Percentiles rank a stretch among this genome's conserved stretches.
Conservation (phyloP, 2,888 invertebrate genomes). For the Amphimallon solstitiale region DNA sequence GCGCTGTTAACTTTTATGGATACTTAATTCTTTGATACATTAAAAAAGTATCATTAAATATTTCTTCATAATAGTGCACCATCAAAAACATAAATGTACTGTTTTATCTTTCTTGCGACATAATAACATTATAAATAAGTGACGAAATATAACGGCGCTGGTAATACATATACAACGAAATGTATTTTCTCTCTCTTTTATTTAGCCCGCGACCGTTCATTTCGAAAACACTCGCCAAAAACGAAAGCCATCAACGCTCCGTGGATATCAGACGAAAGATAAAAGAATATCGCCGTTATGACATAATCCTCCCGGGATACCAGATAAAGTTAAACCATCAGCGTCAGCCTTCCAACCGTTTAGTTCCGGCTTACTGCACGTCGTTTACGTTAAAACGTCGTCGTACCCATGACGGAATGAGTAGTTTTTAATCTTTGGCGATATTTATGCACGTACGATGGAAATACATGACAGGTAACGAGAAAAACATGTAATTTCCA, state of each 20-base stretch:
- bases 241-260: background rate
- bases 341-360: background rate
- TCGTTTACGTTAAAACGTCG: background rate
- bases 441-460: too few species aligned
- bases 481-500: too few species aligned
- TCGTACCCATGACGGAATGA: too few species aligned
- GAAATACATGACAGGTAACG: too few species aligned
- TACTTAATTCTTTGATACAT: too few species aligned
- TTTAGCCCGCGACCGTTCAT: too few species aligned
- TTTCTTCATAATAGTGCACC: too few species aligned
- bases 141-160: background rate
- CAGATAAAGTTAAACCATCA: constrained; percentile 9
- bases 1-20: too few species aligned
- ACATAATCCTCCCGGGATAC: constrained; percentile 14
- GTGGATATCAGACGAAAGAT: constrained; percentile 12
- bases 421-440: too few species aligned
- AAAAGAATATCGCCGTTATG: constrained; percentile 24
- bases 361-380: constrained; percentile 3
- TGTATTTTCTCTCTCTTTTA: too few species aligned
- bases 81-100: constrained; percentile 12
- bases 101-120: constrained; percentile 34
- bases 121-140: background rate
- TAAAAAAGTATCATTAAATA: too few species aligned
- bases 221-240: too few species aligned
- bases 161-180: background rate